These are phyloP conservation scores for Sinocyclocheilus maitianheensis DNA, from an alignment of 2,113 vertebrate genomes.

Conservation along the genomic window DNA sequence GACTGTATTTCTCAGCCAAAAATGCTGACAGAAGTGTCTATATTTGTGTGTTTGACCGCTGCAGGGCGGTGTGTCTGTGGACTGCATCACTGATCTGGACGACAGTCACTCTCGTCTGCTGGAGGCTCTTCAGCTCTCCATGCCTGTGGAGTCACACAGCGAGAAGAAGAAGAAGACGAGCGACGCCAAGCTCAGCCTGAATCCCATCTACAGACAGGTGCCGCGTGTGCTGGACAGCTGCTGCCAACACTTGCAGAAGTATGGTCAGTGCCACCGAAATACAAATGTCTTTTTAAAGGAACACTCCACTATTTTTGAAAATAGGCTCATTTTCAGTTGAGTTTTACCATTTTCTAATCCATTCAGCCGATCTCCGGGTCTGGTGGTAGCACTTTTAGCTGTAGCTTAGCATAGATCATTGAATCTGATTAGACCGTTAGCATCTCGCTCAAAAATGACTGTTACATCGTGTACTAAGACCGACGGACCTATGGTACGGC, in stretches of 20 bases:
- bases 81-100: constrained; percentile 97
- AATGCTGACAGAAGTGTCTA: too few species aligned
- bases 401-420: too few species aligned
- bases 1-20: too few species aligned
- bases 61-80: constrained; percentile 97
- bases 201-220: constrained; percentile 96
- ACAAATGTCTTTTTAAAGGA: not conserved
- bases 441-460: too few species aligned
- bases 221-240: constrained; percentile 93
- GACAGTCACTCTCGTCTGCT: constrained; percentile 93
- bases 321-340: too few species aligned
- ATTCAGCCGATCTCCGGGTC: too few species aligned
- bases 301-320: too few species aligned
- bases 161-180: constrained; percentile 88
- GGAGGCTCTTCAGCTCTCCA: constrained; percentile 95
- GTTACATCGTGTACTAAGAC: too few species aligned
- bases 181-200: constrained; percentile 95
- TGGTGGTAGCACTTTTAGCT: too few species aligned
- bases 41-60: constrained; percentile 5
- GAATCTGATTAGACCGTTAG: too few species aligned
- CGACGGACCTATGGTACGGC: too few species aligned
- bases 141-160: constrained; percentile 86
- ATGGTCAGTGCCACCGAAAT: constrained; percentile 72
- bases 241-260: constrained; percentile 94
- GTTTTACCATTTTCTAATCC: too few species aligned